These are phyloP conservation scores for Wiebesia pumilae DNA, from an alignment of 1,140 invertebrate species.

Conservation along the genomic window DNA sequence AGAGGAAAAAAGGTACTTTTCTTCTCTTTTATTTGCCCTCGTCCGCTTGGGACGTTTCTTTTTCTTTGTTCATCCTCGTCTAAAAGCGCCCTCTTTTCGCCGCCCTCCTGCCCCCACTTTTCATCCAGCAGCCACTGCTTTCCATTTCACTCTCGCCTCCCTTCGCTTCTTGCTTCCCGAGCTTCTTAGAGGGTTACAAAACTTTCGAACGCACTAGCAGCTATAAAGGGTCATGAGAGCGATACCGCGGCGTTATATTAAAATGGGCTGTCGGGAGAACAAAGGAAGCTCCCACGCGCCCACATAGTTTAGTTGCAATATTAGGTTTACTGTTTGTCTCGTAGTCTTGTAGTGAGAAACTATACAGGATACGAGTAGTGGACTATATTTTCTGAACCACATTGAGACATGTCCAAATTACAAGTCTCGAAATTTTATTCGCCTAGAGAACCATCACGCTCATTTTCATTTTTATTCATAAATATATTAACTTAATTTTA, in stretches of 20 bases:
- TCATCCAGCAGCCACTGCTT: neutral
- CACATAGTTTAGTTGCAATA: constrained; percentile 9
- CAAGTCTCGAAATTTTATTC: neutral
- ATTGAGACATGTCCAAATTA: neutral
- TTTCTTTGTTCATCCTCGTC: constrained; percentile 21
- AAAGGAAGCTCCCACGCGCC: constrained; percentile 21
- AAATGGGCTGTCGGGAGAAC: constrained; percentile 27
- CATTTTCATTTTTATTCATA: no score
- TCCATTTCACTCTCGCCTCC: constrained; percentile 11
- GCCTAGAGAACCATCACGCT: no score
- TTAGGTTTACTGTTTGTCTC: constrained; percentile 35
- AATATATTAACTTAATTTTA: no score
- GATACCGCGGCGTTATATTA: constrained; percentile 37
- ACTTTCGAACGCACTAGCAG: neutral
- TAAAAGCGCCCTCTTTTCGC: neutral
- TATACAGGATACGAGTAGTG: neutral
- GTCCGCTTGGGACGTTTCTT: neutral
- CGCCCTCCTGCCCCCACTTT: neutral
- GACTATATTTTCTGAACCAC: neutral
- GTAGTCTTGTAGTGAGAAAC: neutral
- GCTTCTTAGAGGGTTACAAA: constrained; percentile 21
- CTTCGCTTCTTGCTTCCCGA: neutral
- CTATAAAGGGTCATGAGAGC: constrained; percentile 34
- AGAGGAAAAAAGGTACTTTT: constrained; percentile 2
- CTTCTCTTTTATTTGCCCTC: neutral